Percentiles rank a stretch among this genome's conserved stretches.
Conservation (phyloP, 2,888 invertebrate species). For the Flexamia atlantica region DNA sequence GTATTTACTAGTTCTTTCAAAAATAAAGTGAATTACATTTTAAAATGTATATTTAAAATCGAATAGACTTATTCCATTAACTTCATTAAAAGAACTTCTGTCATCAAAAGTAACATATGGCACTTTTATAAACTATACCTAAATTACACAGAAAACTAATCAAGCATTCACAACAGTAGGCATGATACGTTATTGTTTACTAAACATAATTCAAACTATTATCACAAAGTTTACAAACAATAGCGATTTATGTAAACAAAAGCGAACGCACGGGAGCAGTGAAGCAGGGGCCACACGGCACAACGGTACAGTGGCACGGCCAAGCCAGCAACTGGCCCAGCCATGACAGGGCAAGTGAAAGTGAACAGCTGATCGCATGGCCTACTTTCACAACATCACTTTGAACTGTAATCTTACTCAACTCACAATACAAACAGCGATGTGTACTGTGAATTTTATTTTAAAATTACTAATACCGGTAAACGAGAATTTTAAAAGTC, state of each 20-base stretch:
- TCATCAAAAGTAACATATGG: conserved; percentile 6
- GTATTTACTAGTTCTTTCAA: too few relatives aligned
- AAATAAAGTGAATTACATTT: too few relatives aligned
- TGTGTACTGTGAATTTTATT: neutral
- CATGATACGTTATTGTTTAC: neutral
- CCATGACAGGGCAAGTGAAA: conserved; percentile 23
- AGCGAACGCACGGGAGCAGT: neutral
- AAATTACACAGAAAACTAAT: neutral
- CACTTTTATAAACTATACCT: neutral
- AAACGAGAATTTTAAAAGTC: neutral
- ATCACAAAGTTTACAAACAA: neutral
- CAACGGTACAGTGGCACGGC: neutral
- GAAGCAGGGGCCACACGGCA: neutral
- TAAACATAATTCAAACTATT: neutral
- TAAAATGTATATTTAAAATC: too few relatives aligned
- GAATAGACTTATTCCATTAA: too few relatives aligned
- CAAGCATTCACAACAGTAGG: neutral
- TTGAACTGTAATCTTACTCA: conserved; percentile 7
- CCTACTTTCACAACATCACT: conserved; percentile 38
- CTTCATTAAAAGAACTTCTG: too few relatives aligned
- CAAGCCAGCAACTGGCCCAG: neutral
- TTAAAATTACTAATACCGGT: neutral
- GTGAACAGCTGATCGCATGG: conserved; percentile 31
- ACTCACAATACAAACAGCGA: neutral
- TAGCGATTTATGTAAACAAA: conserved; percentile 18